phyloP scores from a whole-genome alignment of 2,113 vertebrate species.

The Plestiodon gilberti region DNA sequence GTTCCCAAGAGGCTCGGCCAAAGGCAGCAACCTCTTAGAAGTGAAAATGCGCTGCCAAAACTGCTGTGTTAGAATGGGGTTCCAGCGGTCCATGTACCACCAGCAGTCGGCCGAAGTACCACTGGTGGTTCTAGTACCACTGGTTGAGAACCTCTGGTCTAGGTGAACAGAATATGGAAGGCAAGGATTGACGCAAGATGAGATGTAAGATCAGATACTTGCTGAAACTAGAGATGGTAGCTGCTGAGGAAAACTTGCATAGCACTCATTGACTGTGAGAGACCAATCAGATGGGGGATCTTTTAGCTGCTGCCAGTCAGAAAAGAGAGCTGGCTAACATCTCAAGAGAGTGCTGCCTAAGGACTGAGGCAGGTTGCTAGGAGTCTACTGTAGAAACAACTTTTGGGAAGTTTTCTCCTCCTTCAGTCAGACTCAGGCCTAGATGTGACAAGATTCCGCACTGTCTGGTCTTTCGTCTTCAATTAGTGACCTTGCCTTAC shows the following conservation, averaged over 20 bases:
- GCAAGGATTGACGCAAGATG: not conserved
- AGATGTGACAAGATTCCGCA: too few relatives aligned
- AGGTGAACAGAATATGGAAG: not conserved
- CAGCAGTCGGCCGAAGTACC: too few relatives aligned
- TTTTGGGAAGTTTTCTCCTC: not conserved
- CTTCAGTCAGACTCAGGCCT: too few relatives aligned
- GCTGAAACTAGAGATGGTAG: not conserved
- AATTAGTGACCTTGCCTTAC: not conserved
- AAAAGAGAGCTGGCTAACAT: not conserved
- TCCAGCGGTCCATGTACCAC: too few relatives aligned
- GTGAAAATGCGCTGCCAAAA: too few relatives aligned
- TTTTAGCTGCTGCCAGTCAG: not conserved
- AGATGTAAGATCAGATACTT: not conserved
- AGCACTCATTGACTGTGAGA: not conserved
- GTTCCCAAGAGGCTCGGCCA: too few relatives aligned
- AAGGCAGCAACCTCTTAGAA: too few relatives aligned
- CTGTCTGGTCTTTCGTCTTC: not conserved
- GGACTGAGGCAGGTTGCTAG: not conserved
- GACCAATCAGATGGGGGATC: not conserved
- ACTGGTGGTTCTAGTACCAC: too few relatives aligned
- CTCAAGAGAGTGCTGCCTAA: not conserved
- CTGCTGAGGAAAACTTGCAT: not conserved
- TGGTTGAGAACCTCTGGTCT: too few relatives aligned
- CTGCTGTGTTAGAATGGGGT: too few relatives aligned
- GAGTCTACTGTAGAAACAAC: not conserved